phyloP scores from a whole-genome alignment of 2,797 vertebrate genomes.

The Numenius phaeopus region DNA sequence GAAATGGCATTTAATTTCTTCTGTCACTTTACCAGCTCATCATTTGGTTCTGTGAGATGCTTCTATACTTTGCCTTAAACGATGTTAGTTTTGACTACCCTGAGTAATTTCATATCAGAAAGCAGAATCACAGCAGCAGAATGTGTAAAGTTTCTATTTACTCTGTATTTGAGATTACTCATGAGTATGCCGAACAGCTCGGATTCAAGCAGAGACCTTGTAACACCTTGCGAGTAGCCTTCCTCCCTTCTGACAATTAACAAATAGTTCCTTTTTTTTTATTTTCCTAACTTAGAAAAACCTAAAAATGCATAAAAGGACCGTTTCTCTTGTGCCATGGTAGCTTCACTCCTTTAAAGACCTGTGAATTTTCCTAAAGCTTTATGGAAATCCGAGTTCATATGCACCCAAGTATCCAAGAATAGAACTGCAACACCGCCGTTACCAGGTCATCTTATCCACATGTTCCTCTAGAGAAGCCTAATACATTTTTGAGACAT shows the following conservation, averaged over 20 bases:
- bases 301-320: background rate
- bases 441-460: background rate
- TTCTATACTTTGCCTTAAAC: background rate
- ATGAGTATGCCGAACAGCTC: background rate
- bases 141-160: background rate
- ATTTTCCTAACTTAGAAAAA: background rate
- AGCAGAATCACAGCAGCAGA: background rate
- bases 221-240: background rate
- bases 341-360: background rate
- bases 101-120: background rate
- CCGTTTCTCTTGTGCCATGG: background rate
- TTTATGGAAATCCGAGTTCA: background rate
- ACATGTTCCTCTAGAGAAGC: background rate
- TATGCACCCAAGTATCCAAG: background rate
- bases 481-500: conserved; percentile 15
- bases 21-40: background rate
- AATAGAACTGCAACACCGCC: background rate
- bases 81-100: background rate
- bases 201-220: background rate
- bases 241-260: background rate
- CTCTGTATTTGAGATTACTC: background rate
- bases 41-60: background rate
- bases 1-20: background rate
- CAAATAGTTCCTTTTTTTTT: background rate
- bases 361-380: background rate